Evolutionary conservation across 1,140 invertebrate species (phyloP), one percentile per base, ranked within the genome.

Genomic region (Drosophila melanogaster): DNA sequence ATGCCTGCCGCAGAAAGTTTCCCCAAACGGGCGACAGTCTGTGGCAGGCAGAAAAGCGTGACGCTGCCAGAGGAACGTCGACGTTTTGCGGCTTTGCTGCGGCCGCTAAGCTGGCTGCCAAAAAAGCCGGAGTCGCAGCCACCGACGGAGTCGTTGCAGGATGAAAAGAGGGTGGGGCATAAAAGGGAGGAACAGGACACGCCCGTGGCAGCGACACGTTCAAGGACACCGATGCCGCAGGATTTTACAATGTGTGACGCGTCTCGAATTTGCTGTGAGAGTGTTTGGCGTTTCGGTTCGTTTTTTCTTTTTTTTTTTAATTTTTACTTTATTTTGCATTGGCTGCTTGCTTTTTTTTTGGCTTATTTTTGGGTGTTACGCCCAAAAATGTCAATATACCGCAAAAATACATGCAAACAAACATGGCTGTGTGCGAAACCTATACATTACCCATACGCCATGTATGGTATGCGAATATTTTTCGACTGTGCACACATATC

Each of bases 21-120:
- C 61, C 72, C 44, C 40, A 86, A 61, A 43, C 67, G 62, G 56
- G 69, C 81, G 67, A 81, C 83, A 86, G 65, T 61, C 57, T 67
- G 64, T 81, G 74, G 58, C 83, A 87, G 62, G 47, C 81, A 81
- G 47, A 12, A 33, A 17, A 81, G 79, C 77, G 79, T 81, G 73
- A 81, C 78, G 72, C 46, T 59, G 77, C 57, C 62, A 54, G 64
- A 41, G 54, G 26, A 37, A 50, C 50, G 33, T 17, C 55, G 38
- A 71, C 56, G 66, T 76, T 72, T 81, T 79, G 83, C 47, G 83
- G 79, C 78, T 81, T 87, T 72, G 58, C 50, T 66, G 46, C 47
- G 61, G 71, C 65, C 75, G 62, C 79, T 87, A 89, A 86, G 83
- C 84, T 77, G 84, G 41, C 71, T 79, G 83, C 58, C 83, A 85